Conservation (phyloP, 1,140 invertebrate species). For the Ruditapes philippinarum region DNA sequence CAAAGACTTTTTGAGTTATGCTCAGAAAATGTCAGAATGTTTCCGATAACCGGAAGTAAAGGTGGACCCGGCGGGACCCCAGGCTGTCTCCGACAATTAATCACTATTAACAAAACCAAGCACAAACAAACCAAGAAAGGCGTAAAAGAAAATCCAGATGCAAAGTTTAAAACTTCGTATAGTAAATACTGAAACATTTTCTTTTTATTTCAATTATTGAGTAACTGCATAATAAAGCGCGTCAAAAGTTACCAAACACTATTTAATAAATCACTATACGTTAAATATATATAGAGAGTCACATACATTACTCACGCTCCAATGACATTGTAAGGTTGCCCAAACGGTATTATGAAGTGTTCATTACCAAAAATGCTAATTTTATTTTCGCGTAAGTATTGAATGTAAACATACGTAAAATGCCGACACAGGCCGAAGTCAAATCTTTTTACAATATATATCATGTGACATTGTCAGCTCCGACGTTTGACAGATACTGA, state of each 20-base stretch:
- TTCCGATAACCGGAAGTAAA: slow-evolving; percentile 5
- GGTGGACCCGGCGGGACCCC: slow-evolving; percentile 19
- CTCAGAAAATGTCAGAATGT: background rate
- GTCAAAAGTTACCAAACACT: background rate
- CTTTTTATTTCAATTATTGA: background rate
- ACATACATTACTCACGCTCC: background rate
- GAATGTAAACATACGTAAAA: background rate
- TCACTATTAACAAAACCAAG: background rate
- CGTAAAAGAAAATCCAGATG: background rate
- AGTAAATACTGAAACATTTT: background rate
- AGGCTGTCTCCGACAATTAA: background rate
- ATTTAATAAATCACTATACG: background rate
- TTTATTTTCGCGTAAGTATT: background rate
- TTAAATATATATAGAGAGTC: background rate
- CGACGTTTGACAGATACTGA: too few species aligned
- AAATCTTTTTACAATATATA: too few species aligned
- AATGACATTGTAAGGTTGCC: background rate
- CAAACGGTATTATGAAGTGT: background rate
- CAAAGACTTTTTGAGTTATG: too few species aligned
- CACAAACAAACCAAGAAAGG: background rate
- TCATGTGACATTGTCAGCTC: too few species aligned
- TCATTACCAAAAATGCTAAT: background rate
- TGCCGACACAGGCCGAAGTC: too few species aligned
- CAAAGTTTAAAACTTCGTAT: background rate
- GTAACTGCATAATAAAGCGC: background rate